Evolutionary conservation across 2,888 invertebrate genomes (phyloP), one percentile per base, ranked within the genome.

Genomic region (Seira ritae): DNA sequence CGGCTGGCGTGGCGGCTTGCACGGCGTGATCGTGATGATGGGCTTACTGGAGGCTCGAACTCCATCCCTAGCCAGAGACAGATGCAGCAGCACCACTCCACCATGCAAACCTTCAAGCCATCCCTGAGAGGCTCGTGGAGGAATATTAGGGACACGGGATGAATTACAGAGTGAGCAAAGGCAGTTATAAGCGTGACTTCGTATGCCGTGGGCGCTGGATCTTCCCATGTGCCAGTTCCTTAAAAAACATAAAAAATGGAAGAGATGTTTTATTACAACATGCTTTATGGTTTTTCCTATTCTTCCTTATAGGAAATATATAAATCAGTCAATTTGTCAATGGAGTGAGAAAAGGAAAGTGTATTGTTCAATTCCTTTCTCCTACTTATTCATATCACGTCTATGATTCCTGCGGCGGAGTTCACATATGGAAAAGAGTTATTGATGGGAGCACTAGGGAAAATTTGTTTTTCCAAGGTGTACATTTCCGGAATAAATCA

Each of bases 111-210:
- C 74, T 86, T 86, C 10, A 89, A 84, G 46, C 86, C 89, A 62
- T 89, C 81, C 50, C 87, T 83, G 6, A 89, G 86, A 20, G 88
- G 89, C 65, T 87, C 84, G 82, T 96, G 96, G 78, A 96, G 92
- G 71, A 94, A 94, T 91, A 96, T 93, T 91, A 96, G 95, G 87
- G 96, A 92, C 50, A 95, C 93, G 1, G 96, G 96, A 90, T 96
- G 96, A 88, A 96, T 95, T 89, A 96, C 95, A 46, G 96, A 95
- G 91, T 96, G 96, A 87, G 95, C 94, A 92, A 96, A 96, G 87
- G 96, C 96, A 91, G 96, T 95, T 93, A 96, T 96, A 89, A 96
- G 93, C 72, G 95, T 95, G 89, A 96, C 95, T 95, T 95, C 89
- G 76, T 88, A 89, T 68, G 84, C 88, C 67, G 80, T 85, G 20